Conservation (phyloP, 2,888 invertebrate species). For the Vanessa cardui region DNA sequence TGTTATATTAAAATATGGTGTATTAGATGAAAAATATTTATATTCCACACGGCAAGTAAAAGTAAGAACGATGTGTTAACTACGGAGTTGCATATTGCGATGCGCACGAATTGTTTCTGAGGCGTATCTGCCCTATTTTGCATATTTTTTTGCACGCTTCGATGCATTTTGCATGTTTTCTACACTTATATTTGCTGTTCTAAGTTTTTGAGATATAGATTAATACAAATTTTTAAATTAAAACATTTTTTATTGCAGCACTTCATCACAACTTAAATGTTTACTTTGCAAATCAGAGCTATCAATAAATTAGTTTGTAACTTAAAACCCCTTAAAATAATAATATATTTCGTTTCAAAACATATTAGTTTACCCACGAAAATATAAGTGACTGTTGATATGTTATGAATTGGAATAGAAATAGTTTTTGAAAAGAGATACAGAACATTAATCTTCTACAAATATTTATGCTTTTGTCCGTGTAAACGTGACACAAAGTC, state of each 20-base stretch:
- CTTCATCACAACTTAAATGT: too few species aligned
- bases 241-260: too few species aligned
- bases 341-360: too few species aligned
- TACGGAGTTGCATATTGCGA: conserved; percentile 30
- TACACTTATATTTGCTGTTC: conserved; percentile 10
- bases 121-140: conserved; percentile 37
- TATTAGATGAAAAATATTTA: conserved; percentile 16
- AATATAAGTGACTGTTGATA: too few species aligned
- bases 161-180: conserved; percentile 37
- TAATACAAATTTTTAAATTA: too few species aligned
- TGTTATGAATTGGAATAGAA: too few species aligned
- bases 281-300: too few species aligned
- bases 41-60: conserved; percentile 9
- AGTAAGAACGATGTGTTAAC: conserved; percentile 17
- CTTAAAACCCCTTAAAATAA: too few species aligned
- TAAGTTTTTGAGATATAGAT: too few species aligned
- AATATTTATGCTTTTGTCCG: conserved; percentile 24
- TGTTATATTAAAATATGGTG: not conserved
- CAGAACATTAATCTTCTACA: conserved; percentile 7
- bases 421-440: not conserved
- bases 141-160: conserved; percentile 37
- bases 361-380: too few species aligned
- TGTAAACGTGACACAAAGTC: conserved; percentile 41
- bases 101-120: conserved; percentile 38
- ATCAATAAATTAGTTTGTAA: too few species aligned